phyloP scores from a whole-genome alignment of 2,113 vertebrate genomes.

The Murina feae region DNA sequence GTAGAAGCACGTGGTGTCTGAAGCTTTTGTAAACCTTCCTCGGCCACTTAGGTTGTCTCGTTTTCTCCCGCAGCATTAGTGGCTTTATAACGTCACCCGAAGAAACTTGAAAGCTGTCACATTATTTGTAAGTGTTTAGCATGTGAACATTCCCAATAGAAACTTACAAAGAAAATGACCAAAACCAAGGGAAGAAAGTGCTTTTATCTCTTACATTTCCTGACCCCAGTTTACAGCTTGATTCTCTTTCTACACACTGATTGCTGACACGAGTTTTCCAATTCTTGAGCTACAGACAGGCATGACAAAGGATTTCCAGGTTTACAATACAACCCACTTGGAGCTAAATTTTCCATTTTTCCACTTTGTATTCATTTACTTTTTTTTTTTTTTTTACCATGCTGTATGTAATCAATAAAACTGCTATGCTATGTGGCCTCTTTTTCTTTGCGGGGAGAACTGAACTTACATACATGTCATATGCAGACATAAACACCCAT shows the following conservation, averaged over 20 bases:
- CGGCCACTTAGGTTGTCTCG: too few relatives aligned
- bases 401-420: background rate
- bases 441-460: constrained; percentile 4
- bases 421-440: background rate
- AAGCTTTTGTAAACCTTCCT: background rate
- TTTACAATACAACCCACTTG: background rate
- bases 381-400: background rate
- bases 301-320: background rate
- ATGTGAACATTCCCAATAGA: background rate
- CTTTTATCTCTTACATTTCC: background rate
- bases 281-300: background rate
- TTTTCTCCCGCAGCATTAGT: background rate
- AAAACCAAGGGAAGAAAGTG: background rate
- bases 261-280: background rate
- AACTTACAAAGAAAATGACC: background rate
- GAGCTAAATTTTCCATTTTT: background rate
- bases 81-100: background rate
- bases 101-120: background rate
- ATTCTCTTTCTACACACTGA: background rate
- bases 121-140: background rate
- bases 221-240: background rate
- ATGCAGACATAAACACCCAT: background rate
- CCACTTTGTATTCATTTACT: background rate
- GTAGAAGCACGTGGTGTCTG: background rate
- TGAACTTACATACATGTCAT: background rate